A percentile compares a stretch with the other conserved stretches of the same genome.
phyloP scores from a whole-genome alignment of 2,797 vertebrate genomes.

The Mionectes olivaceus region DNA sequence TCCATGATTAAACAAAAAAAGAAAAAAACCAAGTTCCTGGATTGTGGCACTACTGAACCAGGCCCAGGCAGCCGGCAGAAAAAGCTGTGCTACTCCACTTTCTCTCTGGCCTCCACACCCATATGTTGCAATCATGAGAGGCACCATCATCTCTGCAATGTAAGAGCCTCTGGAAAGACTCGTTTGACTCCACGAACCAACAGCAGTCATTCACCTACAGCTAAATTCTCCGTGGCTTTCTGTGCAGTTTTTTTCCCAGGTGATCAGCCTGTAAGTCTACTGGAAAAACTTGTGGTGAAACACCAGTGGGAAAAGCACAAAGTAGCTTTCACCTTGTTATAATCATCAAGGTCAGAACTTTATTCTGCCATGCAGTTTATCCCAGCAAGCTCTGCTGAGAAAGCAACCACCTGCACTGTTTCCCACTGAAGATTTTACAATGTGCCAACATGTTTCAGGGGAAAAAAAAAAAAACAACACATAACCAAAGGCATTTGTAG shows the following conservation, averaged over 20 bases:
- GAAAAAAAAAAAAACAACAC: not conserved
- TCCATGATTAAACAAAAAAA: not conserved
- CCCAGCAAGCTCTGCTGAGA: not conserved
- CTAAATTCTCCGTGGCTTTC: constrained; percentile 9
- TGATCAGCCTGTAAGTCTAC: not conserved
- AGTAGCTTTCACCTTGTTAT: not conserved
- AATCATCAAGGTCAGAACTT: constrained; percentile 12
- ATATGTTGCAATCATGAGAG: constrained; percentile 28
- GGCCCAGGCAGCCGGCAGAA: not conserved
- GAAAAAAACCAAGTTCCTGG: not conserved
- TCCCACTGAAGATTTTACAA: not conserved
- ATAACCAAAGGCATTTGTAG: not conserved
- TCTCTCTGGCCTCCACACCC: constrained; percentile 4
- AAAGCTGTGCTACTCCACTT: not conserved
- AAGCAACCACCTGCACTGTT: not conserved
- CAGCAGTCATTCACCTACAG: not conserved
- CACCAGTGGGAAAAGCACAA: not conserved
- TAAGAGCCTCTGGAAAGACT: constrained; percentile 53
- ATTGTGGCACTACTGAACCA: not conserved
- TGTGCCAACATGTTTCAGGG: not conserved
- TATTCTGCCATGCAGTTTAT: not conserved
- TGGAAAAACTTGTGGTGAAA: constrained; percentile 42
- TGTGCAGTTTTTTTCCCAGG: not conserved
- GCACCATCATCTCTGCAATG: not conserved
- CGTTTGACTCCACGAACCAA: constrained; percentile 40